Evolutionary conservation across 2,797 vertebrate genomes (phyloP).

Genomic region (Brachyalestes nurse): DNA sequence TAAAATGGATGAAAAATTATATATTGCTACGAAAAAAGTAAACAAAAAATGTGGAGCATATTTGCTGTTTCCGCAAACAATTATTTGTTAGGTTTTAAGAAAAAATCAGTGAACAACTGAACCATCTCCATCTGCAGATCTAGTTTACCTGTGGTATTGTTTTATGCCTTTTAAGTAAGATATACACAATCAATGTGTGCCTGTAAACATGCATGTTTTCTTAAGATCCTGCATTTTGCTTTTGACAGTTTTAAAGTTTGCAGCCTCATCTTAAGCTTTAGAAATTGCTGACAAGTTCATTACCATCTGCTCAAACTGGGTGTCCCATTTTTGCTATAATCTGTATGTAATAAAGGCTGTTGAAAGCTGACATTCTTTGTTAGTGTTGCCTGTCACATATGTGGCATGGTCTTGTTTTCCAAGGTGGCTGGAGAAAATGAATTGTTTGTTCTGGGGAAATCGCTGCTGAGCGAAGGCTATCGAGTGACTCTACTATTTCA

Average conservation of each 20-base stretch:
- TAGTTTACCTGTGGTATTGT: no score
- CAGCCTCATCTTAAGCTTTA: conserved; percentile 16
- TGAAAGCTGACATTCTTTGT: conserved; percentile 24
- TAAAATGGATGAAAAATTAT: no score
- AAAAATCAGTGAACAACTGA: no score
- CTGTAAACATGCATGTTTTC: no score
- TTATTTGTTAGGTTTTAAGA: no score
- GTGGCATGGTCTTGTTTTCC: conserved; percentile 25
- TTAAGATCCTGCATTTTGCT: no score
- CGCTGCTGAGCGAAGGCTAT: conserved; percentile 18
- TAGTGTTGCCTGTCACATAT: conserved; percentile 44
- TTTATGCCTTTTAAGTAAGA: no score
- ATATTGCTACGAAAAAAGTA: no score
- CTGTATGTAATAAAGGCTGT: conserved; percentile 25
- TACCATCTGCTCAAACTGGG: neutral
- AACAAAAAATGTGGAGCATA: no score
- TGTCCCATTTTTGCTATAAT: conserved; percentile 6
- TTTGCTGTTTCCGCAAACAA: no score
- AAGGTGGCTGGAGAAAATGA: conserved; percentile 41
- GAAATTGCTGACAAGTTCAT: conserved; percentile 6
- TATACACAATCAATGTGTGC: no score
- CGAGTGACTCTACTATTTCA: conserved; percentile 31
- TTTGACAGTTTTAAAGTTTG: neutral
- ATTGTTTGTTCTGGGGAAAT: conserved; percentile 41
- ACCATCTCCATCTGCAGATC: no score